A percentile compares a stretch with the other conserved stretches of the same genome.
phyloP scores from a whole-genome alignment of 2,797 vertebrate species.

The Neosalanx taihuensis region DNA sequence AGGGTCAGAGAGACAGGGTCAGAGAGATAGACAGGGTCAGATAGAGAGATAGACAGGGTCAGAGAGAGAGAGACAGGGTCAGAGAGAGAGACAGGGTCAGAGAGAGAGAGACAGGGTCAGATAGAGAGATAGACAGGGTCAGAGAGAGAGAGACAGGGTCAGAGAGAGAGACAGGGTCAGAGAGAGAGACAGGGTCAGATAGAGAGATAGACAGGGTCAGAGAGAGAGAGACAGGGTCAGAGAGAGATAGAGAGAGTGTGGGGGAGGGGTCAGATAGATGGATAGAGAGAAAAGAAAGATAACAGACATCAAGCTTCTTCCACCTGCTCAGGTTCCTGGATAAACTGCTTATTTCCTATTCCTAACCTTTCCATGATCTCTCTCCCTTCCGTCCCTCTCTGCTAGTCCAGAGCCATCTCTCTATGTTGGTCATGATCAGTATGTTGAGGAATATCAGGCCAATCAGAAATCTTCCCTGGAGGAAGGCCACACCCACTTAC shows the following conservation, averaged over 20 bases:
- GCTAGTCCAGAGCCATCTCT: neutral
- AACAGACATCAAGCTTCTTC: neutral
- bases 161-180: constrained; percentile 19
- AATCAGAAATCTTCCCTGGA: neutral
- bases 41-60: too few relatives aligned
- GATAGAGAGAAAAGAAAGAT: neutral
- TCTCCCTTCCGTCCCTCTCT: neutral
- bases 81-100: neutral
- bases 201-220: neutral
- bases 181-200: neutral
- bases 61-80: neutral
- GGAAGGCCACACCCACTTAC: neutral
- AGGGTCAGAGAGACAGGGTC: neutral
- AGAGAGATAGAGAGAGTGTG: neutral
- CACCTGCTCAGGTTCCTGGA: neutral
- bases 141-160: constrained; percentile 3
- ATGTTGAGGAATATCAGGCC: neutral
- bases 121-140: neutral
- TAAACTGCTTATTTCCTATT: too few relatives aligned
- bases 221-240: too few relatives aligned
- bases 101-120: neutral
- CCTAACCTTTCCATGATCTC: neutral
- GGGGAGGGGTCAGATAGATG: neutral
- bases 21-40: too few relatives aligned
- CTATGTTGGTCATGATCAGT: neutral